Conservation (phyloP, 2,113 vertebrate species). For the Arenaria interpres region DNA sequence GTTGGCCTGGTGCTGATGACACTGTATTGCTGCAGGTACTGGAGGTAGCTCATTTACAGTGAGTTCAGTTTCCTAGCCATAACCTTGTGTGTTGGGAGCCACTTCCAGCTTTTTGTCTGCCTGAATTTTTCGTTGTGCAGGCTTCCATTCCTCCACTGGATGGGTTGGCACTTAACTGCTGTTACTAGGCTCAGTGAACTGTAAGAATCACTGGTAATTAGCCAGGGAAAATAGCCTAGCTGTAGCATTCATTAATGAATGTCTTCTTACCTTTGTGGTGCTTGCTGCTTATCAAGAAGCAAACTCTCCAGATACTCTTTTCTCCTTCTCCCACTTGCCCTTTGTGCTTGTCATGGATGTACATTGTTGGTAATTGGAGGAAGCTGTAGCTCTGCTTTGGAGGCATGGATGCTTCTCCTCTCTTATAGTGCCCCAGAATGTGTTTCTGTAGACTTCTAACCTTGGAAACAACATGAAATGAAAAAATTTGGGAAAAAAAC, state of each 20-base stretch:
- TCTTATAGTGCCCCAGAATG: neutral
- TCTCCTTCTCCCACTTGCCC: neutral
- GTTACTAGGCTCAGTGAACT: neutral
- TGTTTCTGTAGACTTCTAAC: neutral
- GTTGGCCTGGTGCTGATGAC: neutral
- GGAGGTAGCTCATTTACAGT: neutral
- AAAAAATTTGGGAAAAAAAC: neutral
- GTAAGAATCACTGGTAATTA: neutral
- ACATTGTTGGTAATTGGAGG: neutral
- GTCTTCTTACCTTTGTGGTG: neutral
- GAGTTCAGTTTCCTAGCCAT: neutral
- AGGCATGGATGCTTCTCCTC: neutral
- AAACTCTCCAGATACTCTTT: neutral
- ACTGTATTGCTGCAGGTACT: neutral
- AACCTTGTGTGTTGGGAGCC: neutral
- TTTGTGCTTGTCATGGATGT: neutral
- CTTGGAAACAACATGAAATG: neutral
- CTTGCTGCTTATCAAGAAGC: neutral
- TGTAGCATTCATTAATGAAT: neutral
- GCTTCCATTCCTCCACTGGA: neutral
- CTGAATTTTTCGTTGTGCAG: neutral
- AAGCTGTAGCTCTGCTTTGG: neutral
- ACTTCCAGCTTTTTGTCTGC: neutral
- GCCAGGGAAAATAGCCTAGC: neutral
- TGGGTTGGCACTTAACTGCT: neutral